Conservation (phyloP, 2,888 invertebrate genomes). For the Cepaea hortensis region DNA sequence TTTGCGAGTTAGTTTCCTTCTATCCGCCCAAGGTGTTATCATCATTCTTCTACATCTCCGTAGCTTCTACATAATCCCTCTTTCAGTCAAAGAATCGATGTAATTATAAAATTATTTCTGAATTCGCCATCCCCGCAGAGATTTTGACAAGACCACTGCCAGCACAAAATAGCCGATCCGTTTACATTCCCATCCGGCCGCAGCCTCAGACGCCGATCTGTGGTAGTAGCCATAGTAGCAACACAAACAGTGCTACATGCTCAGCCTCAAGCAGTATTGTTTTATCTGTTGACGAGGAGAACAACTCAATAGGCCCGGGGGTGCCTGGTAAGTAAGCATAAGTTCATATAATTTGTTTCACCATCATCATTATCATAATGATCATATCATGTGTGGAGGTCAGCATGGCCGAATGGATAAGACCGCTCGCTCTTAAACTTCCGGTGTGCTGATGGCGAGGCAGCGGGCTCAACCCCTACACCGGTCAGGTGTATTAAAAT, state of each 20-base stretch:
- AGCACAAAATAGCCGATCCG: background rate
- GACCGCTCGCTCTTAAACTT: too few species aligned
- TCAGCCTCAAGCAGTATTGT: background rate
- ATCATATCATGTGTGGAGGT: too few species aligned
- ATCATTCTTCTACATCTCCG: too few species aligned
- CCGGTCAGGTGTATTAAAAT: too few species aligned
- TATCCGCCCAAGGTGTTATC: too few species aligned
- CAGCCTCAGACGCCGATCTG: constrained; percentile 44
- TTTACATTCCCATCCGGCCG: constrained; percentile 44
- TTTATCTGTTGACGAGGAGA: background rate
- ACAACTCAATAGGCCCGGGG: background rate
- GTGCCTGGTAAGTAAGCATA: constrained; percentile 14
- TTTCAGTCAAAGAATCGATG: background rate
- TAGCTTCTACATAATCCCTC: too few species aligned
- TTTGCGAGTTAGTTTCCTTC: too few species aligned
- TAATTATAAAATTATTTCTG: background rate
- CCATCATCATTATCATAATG: too few species aligned
- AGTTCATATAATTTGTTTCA: too few species aligned
- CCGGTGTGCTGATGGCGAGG: too few species aligned
- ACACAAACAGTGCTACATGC: background rate
- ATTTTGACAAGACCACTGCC: background rate
- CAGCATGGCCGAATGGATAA: too few species aligned
- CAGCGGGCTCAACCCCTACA: too few species aligned
- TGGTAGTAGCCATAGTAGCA: background rate
- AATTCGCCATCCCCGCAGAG: background rate